Percentiles rank a stretch among this genome's conserved stretches.
These are phyloP conservation scores for Metridium senile DNA, from an alignment of 92 coral and sea anemone genomes.

Conservation along the genomic window DNA sequence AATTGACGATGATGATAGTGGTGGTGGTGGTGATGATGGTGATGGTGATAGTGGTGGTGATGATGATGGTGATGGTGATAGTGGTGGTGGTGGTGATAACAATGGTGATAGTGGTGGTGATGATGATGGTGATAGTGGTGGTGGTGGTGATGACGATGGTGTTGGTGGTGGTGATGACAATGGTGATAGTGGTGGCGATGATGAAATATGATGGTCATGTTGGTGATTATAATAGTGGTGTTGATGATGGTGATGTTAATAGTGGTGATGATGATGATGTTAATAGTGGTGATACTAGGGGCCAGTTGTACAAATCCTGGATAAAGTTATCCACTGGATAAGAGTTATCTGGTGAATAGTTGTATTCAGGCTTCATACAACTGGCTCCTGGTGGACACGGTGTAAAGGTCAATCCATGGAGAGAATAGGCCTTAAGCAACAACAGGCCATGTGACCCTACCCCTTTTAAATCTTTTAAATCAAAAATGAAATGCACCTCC, in stretches of 20 bases:
- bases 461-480: too few species aligned
- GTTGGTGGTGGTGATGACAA: background rate
- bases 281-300: too few species aligned
- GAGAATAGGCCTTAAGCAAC: too few species aligned
- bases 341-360: too few species aligned
- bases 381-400: too few species aligned
- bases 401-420: too few species aligned
- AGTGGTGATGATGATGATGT: too few species aligned
- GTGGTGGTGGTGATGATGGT: background rate
- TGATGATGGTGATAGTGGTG: background rate
- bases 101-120: constrained; percentile 3
- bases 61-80: background rate
- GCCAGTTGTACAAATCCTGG: too few species aligned
- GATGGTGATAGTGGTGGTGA: background rate
- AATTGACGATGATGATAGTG: background rate
- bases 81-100: background rate
- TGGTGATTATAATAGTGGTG: background rate
- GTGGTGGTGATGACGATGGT: background rate
- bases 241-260: background rate
- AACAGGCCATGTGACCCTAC: too few species aligned
- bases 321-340: too few species aligned
- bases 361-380: too few species aligned
- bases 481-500: too few species aligned
- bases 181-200: background rate
- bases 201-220: background rate